Evolutionary conservation across 2,888 invertebrate species (phyloP).

Genomic region (Hedychridium roseum): DNA sequence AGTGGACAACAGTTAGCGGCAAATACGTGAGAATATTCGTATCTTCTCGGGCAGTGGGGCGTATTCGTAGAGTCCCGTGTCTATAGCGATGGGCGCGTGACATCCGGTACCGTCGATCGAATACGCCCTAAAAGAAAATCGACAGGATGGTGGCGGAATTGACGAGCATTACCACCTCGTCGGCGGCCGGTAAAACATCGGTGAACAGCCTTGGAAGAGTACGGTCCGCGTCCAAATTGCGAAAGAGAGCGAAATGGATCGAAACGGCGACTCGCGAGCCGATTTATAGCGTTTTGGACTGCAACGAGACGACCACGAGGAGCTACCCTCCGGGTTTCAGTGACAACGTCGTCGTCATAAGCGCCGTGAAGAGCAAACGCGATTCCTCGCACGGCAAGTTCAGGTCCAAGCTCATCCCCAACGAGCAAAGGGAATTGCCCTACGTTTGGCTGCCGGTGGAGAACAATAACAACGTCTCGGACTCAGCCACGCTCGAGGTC

Average conservation of each 20-base stretch:
- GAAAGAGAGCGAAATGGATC: conserved; percentile 49
- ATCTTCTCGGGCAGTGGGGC: not conserved
- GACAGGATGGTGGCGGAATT: conserved; percentile 52
- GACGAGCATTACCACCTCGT: conserved; percentile 44
- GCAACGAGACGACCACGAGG: conserved; percentile 15
- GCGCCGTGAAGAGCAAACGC: conserved; percentile 29
- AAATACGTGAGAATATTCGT: too few relatives aligned
- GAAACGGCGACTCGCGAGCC: conserved; percentile 51
- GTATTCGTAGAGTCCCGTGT: too few relatives aligned
- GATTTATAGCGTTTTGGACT: conserved; percentile 49
- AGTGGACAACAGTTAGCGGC: too few relatives aligned
- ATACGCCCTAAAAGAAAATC: conserved; percentile 16
- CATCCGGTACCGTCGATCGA: conserved; percentile 40
- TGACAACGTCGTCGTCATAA: conserved; percentile 32
- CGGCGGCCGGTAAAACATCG: conserved; percentile 31
- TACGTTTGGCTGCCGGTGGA: conserved; percentile 5
- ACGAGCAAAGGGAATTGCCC: conserved; percentile 4
- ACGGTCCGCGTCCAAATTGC: conserved; percentile 8
- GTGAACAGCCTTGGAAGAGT: conserved; percentile 8
- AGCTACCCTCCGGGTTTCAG: conserved; percentile 4
- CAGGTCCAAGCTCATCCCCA: not conserved
- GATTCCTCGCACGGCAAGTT: too few relatives aligned
- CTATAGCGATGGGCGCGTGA: conserved; percentile 39
- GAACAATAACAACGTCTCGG: not conserved
- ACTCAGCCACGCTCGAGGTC: conserved; percentile 5